These are phyloP conservation scores for Chydorus sphaericus DNA, from an alignment of 2,888 invertebrate genomes.

Conservation along the genomic window DNA sequence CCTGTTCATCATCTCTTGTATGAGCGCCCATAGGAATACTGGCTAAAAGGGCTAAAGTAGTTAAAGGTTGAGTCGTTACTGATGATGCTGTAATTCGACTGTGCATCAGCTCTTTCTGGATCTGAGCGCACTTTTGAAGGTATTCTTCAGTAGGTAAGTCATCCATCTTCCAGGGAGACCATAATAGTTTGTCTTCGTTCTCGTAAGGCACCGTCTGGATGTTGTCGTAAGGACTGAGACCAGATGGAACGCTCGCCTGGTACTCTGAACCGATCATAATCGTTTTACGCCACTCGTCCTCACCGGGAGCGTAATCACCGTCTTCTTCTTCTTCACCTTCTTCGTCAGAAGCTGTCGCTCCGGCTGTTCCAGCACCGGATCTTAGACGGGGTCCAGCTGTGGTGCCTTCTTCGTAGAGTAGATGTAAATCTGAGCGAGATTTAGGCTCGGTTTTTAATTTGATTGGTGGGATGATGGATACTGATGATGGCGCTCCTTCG, in stretches of 20 bases:
- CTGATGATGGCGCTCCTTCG: neutral
- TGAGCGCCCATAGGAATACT: constrained; percentile 47
- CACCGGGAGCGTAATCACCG: constrained; percentile 66
- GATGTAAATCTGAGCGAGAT: constrained; percentile 3
- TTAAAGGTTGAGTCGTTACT: neutral
- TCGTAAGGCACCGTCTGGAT: constrained; percentile 66
- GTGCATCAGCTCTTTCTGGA: constrained; percentile 27
- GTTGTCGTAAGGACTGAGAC: constrained; percentile 80
- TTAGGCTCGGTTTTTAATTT: neutral
- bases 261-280: constrained; percentile 91
- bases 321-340: constrained; percentile 56
- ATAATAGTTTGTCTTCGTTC: constrained; percentile 85
- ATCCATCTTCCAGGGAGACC: constrained; percentile 70
- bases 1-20: constrained; percentile 48
- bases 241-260: constrained; percentile 86
- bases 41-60: constrained; percentile 15
- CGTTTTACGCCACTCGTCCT: constrained; percentile 78
- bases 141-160: constrained; percentile 65
- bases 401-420: constrained; percentile 5
- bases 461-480: too few relatives aligned
- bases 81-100: constrained; percentile 20
- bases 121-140: constrained; percentile 29
- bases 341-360: constrained; percentile 37
- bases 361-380: constrained; percentile 2
- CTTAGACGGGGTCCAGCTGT: neutral